Percentiles rank a stretch among this genome's conserved stretches.
Evolutionary conservation across 2,113 vertebrate genomes (phyloP).

Genomic region (Catharus bicknelli): DNA sequence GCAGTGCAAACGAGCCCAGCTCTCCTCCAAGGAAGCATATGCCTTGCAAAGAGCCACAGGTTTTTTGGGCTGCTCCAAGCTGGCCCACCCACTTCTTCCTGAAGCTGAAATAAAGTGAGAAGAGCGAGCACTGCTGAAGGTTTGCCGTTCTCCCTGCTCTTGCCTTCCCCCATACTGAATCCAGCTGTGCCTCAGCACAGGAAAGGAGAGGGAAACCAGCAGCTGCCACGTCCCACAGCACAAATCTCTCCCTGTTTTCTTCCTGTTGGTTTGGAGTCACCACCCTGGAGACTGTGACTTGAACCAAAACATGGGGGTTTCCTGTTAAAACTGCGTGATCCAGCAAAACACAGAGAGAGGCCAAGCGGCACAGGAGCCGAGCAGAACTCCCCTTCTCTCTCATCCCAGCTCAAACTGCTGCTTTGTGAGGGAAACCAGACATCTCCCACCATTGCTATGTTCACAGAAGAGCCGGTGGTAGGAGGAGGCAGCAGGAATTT

Average conservation of each 20-base stretch:
- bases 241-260: not conserved
- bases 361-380: fast-evolving
- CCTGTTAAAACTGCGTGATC: not conserved
- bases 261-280: fast-evolving
- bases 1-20: not conserved
- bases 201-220: not conserved
- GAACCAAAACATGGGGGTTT: not conserved
- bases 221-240: not conserved
- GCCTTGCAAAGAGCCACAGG: not conserved
- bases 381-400: not conserved
- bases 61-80: conserved; percentile 10
- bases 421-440: not conserved
- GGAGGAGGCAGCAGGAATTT: not conserved
- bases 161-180: fast-evolving
- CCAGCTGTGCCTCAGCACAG: not conserved
- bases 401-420: not conserved
- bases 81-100: conserved; percentile 6
- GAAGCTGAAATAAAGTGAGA: conserved; percentile 23
- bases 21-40: conserved; percentile 28
- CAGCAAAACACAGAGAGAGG: fast-evolving
- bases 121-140: not conserved
- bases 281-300: fast-evolving
- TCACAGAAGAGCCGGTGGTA: fast-evolving
- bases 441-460: fast-evolving
- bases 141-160: not conserved